These are phyloP conservation scores for Anguilla pacifica DNA, from an alignment of 2,797 vertebrate species.

Conservation along the genomic window DNA sequence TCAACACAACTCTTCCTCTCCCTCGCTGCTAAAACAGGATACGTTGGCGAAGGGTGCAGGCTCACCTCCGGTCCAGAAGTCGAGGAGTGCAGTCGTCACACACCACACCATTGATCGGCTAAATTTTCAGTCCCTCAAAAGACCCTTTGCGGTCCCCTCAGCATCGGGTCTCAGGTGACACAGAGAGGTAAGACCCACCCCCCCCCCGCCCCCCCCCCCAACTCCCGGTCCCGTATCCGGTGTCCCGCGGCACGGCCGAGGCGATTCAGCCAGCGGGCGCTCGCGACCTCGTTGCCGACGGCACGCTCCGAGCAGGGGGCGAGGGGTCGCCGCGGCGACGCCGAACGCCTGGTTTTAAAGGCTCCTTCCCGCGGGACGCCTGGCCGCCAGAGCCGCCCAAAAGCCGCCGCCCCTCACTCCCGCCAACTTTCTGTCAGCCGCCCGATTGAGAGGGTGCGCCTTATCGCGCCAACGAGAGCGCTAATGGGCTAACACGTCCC, in stretches of 20 bases:
- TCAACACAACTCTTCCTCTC: slow-evolving; percentile 42
- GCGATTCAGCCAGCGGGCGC: slow-evolving; percentile 32
- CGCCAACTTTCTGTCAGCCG: slow-evolving; percentile 37
- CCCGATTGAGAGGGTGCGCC: slow-evolving; percentile 24
- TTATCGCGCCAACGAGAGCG: slow-evolving; percentile 18
- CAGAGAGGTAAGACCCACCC: slow-evolving; percentile 45
- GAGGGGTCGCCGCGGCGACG: slow-evolving; percentile 30
- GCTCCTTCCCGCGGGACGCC: neutral
- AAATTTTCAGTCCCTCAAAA: slow-evolving; percentile 27
- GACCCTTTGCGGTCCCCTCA: slow-evolving; percentile 16
- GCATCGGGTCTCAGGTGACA: slow-evolving; percentile 45
- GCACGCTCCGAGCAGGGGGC: slow-evolving; percentile 11
- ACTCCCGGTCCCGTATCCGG: slow-evolving; percentile 52
- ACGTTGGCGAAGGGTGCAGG: slow-evolving; percentile 16
- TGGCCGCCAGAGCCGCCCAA: neutral
- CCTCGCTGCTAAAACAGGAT: slow-evolving; percentile 38
- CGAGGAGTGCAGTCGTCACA: slow-evolving; percentile 23
- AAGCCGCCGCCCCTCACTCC: slow-evolving; percentile 9
- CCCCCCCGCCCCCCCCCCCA: slow-evolving; percentile 31
- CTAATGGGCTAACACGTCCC: slow-evolving; percentile 35
- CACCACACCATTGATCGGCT: slow-evolving; percentile 40
- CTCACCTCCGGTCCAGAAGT: slow-evolving; percentile 38
- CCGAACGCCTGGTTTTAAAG: neutral
- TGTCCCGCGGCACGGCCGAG: slow-evolving; percentile 19
- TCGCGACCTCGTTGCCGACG: slow-evolving; percentile 40